Evolutionary conservation across 2,888 invertebrate species (phyloP).

Genomic region (Dynastes maya): DNA sequence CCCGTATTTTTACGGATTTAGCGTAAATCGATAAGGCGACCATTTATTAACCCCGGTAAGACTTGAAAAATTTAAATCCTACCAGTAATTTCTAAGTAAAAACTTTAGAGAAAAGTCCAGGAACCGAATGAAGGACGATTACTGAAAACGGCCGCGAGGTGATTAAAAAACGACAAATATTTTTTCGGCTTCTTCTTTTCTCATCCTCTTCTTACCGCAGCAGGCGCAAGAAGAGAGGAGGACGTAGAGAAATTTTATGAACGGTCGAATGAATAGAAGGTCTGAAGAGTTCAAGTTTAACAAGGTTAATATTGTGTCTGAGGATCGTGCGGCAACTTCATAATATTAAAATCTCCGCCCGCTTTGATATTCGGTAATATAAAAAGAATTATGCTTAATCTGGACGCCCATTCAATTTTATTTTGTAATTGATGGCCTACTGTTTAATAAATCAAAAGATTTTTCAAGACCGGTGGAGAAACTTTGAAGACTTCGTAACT

Average conservation of each 20-base stretch:
- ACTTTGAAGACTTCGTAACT: neutral
- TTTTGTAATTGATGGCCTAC: constrained; percentile 20
- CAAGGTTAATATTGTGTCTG: constrained; percentile 25
- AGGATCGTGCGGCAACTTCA: constrained; percentile 11
- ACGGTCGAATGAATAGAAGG: constrained; percentile 13
- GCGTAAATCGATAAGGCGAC: constrained; percentile 40
- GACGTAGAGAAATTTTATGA: constrained; percentile 9
- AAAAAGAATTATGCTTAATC: constrained; percentile 17
- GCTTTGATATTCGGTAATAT: constrained; percentile 18
- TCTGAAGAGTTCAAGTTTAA: constrained; percentile 24
- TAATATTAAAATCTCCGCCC: constrained; percentile 22
- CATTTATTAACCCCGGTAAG: constrained; percentile 36
- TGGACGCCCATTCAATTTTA: constrained; percentile 10
- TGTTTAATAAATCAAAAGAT: constrained; percentile 17
- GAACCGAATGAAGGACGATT: constrained; percentile 28
- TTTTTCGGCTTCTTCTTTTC: constrained; percentile 16
- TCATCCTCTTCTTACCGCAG: too few relatives aligned
- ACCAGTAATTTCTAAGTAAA: constrained; percentile 43
- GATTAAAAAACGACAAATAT: constrained; percentile 37
- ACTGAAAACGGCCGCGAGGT: constrained; percentile 6
- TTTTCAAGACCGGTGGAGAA: neutral
- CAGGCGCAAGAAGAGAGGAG: neutral
- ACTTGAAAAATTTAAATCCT: constrained; percentile 42
- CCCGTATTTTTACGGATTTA: constrained; percentile 37
- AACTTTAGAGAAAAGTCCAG: constrained; percentile 25